Percentiles rank a stretch among this genome's conserved stretches.
These are phyloP conservation scores for Thamnophis sirtalis DNA, from an alignment of 2,113 vertebrate species.

Conservation along the genomic window DNA sequence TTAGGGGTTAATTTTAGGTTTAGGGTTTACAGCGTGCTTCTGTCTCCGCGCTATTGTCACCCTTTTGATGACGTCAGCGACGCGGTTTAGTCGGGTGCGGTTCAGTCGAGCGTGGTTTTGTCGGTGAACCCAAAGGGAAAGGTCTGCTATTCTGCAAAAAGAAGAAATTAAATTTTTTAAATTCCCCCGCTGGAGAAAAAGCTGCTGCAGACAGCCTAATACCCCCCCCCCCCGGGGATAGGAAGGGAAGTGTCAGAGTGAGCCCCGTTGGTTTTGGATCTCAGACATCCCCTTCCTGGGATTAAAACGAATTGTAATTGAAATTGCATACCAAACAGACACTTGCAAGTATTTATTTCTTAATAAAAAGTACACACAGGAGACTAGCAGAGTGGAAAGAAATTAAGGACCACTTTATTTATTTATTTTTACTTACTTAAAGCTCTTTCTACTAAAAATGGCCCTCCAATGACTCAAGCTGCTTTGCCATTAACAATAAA, in stretches of 20 bases:
- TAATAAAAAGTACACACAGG: background rate
- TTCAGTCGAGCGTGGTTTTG: too few species aligned
- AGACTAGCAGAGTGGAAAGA: background rate
- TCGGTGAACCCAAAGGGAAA: background rate
- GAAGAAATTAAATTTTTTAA: background rate
- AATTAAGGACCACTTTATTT: background rate
- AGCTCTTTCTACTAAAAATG: background rate
- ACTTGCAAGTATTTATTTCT: background rate
- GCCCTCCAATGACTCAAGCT: background rate
- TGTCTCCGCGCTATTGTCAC: too few species aligned
- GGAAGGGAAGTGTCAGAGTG: background rate
- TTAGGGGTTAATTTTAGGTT: too few species aligned
- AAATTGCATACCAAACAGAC: background rate
- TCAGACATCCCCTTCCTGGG: background rate
- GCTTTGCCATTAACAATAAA: background rate
- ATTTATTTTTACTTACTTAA: background rate
- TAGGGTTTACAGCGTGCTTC: too few species aligned
- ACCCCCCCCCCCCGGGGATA: background rate
- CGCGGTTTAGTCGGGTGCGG: too few species aligned
- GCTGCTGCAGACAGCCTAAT: background rate
- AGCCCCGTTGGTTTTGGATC: background rate
- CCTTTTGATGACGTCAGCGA: too few species aligned
- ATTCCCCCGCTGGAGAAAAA: background rate
- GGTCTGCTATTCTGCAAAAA: background rate
- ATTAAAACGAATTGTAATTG: background rate